Conservation (phyloP, 2,113 vertebrate species). For the Sinocyclocheilus grahami region DNA sequence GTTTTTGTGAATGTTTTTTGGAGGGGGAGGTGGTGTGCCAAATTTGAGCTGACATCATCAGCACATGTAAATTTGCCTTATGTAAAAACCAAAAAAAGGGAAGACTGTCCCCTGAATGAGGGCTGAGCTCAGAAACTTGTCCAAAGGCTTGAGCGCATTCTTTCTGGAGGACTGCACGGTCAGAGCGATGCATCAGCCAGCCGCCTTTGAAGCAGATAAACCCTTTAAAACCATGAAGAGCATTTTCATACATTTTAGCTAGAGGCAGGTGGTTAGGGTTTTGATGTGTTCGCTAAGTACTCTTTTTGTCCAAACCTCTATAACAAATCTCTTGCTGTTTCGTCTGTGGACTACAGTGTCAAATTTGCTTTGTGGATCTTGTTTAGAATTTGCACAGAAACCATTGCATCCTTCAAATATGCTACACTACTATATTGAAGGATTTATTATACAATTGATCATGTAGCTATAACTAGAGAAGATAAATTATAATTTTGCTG, state of each 20-base stretch:
- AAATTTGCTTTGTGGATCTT: background rate
- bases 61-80: constrained; percentile 70
- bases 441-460: background rate
- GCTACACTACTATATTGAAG: background rate
- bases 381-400: background rate
- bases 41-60: too few relatives aligned
- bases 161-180: constrained; percentile 71
- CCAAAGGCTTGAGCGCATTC: constrained; percentile 67
- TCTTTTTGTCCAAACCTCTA: constrained; percentile 17
- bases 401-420: background rate
- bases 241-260: constrained; percentile 70
- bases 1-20: constrained; percentile 40
- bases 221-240: constrained; percentile 78
- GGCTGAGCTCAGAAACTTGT: constrained; percentile 69
- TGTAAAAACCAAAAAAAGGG: constrained; percentile 49
- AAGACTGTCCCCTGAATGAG: constrained; percentile 58
- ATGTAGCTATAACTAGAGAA: background rate
- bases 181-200: constrained; percentile 66
- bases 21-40: constrained; percentile 51
- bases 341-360: background rate
- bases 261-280: constrained; percentile 65
- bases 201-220: constrained; percentile 78
- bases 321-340: background rate
- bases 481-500: background rate
- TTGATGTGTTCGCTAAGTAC: constrained; percentile 10